Base-by-base conservation (phyloP, 2,888 invertebrate species). In the Dexiosoma caninum region DNA sequence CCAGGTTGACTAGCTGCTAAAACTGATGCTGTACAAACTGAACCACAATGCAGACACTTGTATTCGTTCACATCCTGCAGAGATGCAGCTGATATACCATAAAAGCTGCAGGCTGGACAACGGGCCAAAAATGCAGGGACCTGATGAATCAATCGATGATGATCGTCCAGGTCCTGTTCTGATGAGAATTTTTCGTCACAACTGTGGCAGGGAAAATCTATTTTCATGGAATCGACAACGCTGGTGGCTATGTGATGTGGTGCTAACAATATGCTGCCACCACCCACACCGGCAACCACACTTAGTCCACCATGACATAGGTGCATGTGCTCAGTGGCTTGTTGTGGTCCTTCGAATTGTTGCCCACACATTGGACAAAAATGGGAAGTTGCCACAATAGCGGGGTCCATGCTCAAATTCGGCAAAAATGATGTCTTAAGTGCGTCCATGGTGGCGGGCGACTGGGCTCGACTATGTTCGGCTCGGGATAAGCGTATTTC, bases 281-380 rank as follows among this genome's bases (percentile, higher is more conserved):
- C 83, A 46, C 84, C 82, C 23, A 85, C 84, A 30, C 85, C 86
- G 27, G 83, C 71, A 49, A 85, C 78, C 64, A 83, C 74, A 81
- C 83, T 84, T 60, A 83, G 80, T 53, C 84, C 76, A 60, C 87
- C 88, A 75, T 89, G 89, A 40, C 87, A 87, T 30, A 88, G 83
- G 57, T 89, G 89, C 89, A 89, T 88, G 78, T 89, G 89, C 51
- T 89, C 89, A 0, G 87, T 85, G 5, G 85, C 86, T 70, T 88
- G 86, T 74, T 89, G 89, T 12, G 86, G 84, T 19, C 88, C 85
- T 42, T 88, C 87, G 66, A 89, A 89, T 76, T 89, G 88, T 82
- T 89, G 88, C n/a, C 88, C 89, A 81, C 89, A 89, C 85, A 89
- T 86, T 71, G 88, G 89, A 59, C 89, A 89, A 81, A 86, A 89